Evolutionary conservation across 2,113 vertebrate species (phyloP), one percentile per base, ranked within the genome.

Genomic region (Gopherus flavomarginatus): DNA sequence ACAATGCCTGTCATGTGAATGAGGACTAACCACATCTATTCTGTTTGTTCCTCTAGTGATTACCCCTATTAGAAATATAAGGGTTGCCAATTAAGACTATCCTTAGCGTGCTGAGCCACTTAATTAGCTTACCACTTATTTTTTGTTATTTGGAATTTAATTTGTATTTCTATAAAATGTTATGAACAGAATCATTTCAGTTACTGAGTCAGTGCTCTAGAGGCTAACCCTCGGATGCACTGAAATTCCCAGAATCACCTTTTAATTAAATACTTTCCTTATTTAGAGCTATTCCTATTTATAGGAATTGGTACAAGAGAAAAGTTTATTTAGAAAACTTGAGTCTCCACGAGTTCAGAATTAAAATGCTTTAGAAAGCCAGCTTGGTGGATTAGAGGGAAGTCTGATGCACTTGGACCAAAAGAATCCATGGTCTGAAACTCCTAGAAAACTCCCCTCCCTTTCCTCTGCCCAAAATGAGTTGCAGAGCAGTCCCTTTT

Each of bases 131-230:
- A 89, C 53, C 72, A 72, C 50, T 96, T 72, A 57, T 72, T 88
- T 94, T 94, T 93, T 52, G n/a, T 77, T 91, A 56, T 94, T 92
- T 96, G 65, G 57, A 72, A 75, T 38, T 42, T 13, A 13, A 97
- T 97, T 97, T 95, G 90, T 93, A 95, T 97, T 92, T 95, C 93
- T 86, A 72, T 96, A 88, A 86, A 81, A 56, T 49, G 69, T 62
- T 38, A 86, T 35, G 49, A 86, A 22, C 44, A 83, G 8, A 91
- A 50, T 38, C 81, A 69, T 44, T 87, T 86, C 85, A 62, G 90
- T 49, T 89, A 90, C 83, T 35, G 75, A 95, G 19, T 69, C 69
- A 54, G 82, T 62, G 72, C 49, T 86, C 17, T 27, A 0, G 0
- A 9, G 38, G 11, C 14, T 93, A 82, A 86, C 42, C 44, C 12